Evolutionary conservation across 2,797 vertebrate genomes (phyloP), one percentile per base, ranked within the genome.

Genomic region (Melanogrammus aeglefinus): DNA sequence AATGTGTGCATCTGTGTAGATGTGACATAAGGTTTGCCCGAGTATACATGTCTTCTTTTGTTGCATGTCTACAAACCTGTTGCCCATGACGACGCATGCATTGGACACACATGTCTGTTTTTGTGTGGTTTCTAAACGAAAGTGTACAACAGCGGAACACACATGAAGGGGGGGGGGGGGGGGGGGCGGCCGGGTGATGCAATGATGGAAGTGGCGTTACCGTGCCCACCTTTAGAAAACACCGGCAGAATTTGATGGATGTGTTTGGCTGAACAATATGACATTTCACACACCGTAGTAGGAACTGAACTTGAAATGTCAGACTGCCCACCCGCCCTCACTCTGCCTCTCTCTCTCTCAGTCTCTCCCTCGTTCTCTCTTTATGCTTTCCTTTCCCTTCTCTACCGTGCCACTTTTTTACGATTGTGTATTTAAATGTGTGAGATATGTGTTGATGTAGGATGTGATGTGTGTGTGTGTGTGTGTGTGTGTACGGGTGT

Each of bases 271-370:
- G 44, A 85, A 85, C 84, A 88, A 90, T 86, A 85, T 93, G 91
- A 87, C 88, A 91, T 92, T 90, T 93, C 83, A 71, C 81, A 76
- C 77, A 71, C 75, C 79, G 82, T 83, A 83, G 85, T 78, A 76
- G 38, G 72, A 86, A 83, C 81, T 89, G 85, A 76, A 80, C 18
- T 90, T 85, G 83, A 94, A 93, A 93, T 93, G 92, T 91, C 92
- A 92, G 84, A 79, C 83, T 86, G 76, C 75, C 84, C 72, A n/a
- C 69, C 70, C 75, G 77, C 80, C 75, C 80, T 72, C 75, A 75
- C 73, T 79, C 78, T 82, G 24, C 76, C 78, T 85, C 80, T 82
- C 82, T 78, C 9, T 27, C 9, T 27, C 75, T 77, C 69, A 74
- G 75, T 86, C 79, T 86, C 75, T 66, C 63, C 63, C 21, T 66